Evolutionary conservation across 2,797 vertebrate species (phyloP), one percentile per base, ranked within the genome.

Genomic region (Pangasius djambal): DNA sequence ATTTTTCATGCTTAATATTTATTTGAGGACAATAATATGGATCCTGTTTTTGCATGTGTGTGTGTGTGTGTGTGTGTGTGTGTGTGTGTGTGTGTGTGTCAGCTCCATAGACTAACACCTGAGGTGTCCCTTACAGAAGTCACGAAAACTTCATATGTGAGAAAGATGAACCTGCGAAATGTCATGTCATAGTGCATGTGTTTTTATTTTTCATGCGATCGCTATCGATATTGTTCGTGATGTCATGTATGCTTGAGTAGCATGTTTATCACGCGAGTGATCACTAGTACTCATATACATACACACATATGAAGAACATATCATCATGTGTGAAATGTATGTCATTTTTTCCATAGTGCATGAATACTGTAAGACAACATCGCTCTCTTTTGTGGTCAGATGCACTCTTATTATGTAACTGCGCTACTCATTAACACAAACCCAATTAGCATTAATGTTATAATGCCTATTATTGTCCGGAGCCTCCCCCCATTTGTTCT

Each of bases 361-460:
- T 96, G 95, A 94, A 95, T 94, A 91, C 94, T 86, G 93, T 87
- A 91, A 94, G 96, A 96, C 96, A 96, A 96, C 93, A 93, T 93
- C 94, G 94, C 95, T 94, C 95, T 95, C 95, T 95, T 10, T 57
- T 81, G 55, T 59, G 10, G 10, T 61, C 20, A 28, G 57, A 15
- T 16, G 37, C 95, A 93, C 93, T 94, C 94, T 95, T 94, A 96
- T 96, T 97, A 96, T 96, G 95, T 96, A 93, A 93, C 95, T 90
- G 92, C 95, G 94, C 94, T 95, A 96, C 94, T 96, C 96, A 96
- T 96, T 96, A 96, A 95, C 94, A 95, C 67, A 86, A 81, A 69
- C 90, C 88, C 86, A 92, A 92, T 92, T 90, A 89, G 88, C 89
- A 92, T 92, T 84, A 75, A 81, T 4, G 63, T 89, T 89, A 40